Evolutionary conservation across 2,888 invertebrate genomes (phyloP).

Genomic region (Spilarctia lutea): DNA sequence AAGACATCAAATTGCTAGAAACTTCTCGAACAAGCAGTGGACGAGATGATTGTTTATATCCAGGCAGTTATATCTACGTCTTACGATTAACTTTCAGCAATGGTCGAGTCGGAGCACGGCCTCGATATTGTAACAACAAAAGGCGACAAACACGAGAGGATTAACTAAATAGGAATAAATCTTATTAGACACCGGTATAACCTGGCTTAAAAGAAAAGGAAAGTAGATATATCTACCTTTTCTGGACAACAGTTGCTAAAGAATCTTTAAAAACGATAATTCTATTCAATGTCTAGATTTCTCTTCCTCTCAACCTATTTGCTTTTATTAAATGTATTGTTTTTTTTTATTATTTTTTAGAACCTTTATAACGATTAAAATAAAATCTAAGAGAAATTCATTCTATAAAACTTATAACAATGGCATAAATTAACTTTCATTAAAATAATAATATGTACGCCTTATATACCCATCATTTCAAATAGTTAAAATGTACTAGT

Average conservation of each 20-base stretch:
- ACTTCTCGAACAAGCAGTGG: slow-evolving; percentile 26
- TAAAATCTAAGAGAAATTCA: no score
- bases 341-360: no score
- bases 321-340: no score
- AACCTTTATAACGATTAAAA: no score
- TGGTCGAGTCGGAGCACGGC: neutral
- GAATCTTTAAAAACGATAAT: no score
- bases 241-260: no score
- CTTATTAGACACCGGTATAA: neutral
- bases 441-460: no score
- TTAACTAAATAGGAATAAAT: neutral
- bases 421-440: no score
- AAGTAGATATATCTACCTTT: neutral
- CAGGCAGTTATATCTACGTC: slow-evolving; percentile 22
- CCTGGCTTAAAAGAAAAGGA: neutral
- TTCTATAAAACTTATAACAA: no score
- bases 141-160: neutral
- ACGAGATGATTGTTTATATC: slow-evolving; percentile 47
- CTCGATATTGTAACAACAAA: neutral
- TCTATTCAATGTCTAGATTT: no score
- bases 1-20: slow-evolving; percentile 26
- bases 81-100: slow-evolving; percentile 21
- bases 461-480: neutral
- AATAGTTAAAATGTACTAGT: neutral
- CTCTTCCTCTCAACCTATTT: no score